A percentile compares a stretch with the other conserved stretches of the same genome.
These are phyloP conservation scores for Phrynocephalus forsythii DNA, from an alignment of 2,797 vertebrate genomes.

Conservation along the genomic window DNA sequence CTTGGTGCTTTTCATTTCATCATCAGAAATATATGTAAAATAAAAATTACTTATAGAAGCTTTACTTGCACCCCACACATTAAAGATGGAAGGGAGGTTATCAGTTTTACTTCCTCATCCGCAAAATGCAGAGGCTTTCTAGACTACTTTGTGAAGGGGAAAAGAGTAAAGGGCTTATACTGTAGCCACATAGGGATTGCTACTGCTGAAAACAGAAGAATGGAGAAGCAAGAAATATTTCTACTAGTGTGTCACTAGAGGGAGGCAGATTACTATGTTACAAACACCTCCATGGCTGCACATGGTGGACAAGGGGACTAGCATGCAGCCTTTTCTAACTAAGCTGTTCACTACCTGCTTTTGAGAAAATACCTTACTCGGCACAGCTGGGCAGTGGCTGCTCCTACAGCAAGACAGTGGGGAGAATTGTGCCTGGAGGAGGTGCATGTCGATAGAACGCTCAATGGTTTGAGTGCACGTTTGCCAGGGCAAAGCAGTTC, in stretches of 20 bases:
- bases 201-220: not conserved
- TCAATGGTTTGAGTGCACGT: not conserved
- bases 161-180: not conserved
- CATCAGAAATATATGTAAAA: slow-evolving; percentile 5
- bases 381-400: not conserved
- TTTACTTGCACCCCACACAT: not conserved
- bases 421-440: not conserved
- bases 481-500: not conserved
- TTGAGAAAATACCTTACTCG: not conserved
- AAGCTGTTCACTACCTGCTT: not conserved
- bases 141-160: not conserved
- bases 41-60: slow-evolving; percentile 27
- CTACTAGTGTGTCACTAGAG: slow-evolving; percentile 20
- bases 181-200: not conserved
- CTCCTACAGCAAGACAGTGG: not conserved
- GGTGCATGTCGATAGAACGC: not conserved
- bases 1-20: slow-evolving; percentile 12
- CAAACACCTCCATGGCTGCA: not conserved
- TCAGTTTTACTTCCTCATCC: not conserved
- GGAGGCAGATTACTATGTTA: not conserved
- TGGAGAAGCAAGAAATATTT: not conserved
- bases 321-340: not conserved
- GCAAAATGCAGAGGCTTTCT: not conserved
- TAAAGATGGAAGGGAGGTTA: not conserved
- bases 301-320: not conserved